Evolutionary conservation across 2,888 invertebrate species (phyloP).

Genomic region (Dendrolimus pini): DNA sequence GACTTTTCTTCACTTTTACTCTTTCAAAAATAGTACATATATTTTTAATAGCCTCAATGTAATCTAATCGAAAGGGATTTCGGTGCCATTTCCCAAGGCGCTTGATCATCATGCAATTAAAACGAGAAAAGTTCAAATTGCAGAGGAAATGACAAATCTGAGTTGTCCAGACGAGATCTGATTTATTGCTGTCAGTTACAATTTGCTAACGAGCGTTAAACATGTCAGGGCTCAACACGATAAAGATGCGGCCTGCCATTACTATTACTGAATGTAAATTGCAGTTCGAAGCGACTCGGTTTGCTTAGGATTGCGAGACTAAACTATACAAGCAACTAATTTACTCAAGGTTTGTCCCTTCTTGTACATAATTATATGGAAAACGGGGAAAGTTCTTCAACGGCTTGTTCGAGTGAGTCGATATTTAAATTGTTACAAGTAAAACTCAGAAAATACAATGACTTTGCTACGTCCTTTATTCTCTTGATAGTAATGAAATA

Average conservation of each 20-base stretch:
- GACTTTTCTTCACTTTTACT: too few species aligned
- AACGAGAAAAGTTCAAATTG: conserved; percentile 9
- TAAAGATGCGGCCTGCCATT: conserved; percentile 50
- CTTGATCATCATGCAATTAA: neutral
- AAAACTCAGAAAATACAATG: too few species aligned
- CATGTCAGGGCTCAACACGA: conserved; percentile 48
- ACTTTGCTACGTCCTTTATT: too few species aligned
- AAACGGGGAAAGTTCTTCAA: too few species aligned
- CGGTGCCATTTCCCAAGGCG: too few species aligned
- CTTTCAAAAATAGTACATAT: too few species aligned
- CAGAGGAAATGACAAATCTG: conserved; percentile 27
- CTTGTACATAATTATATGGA: too few species aligned
- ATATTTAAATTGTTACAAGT: too few species aligned
- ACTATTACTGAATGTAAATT: conserved; percentile 65
- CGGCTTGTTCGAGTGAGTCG: too few species aligned
- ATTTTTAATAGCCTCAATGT: too few species aligned
- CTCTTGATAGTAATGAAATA: too few species aligned
- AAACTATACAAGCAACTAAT: neutral
- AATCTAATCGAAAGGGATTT: too few species aligned
- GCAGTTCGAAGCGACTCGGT: conserved; percentile 34
- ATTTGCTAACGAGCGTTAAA: conserved; percentile 66
- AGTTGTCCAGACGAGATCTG: conserved; percentile 36
- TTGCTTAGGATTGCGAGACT: conserved; percentile 37
- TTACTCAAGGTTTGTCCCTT: conserved; percentile 47
- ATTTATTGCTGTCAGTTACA: conserved; percentile 59